Conservation (phyloP, 1,140 invertebrate species). For the Holotrichia oblita region DNA sequence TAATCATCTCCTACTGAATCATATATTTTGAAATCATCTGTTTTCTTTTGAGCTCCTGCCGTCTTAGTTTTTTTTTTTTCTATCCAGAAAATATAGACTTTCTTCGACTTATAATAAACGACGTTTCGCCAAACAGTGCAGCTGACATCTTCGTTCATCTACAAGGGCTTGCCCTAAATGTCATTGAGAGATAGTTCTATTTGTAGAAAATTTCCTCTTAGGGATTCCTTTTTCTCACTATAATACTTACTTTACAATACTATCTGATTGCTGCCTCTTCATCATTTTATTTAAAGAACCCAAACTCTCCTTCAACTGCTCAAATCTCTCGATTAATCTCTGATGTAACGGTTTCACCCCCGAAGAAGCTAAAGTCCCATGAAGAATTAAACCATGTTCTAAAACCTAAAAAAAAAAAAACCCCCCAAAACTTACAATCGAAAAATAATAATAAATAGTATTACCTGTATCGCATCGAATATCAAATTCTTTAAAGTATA, state of each 20-base stretch:
- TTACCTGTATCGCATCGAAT: conserved; percentile 74
- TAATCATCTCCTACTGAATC: no score
- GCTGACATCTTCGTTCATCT: no score
- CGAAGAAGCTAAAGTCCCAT: conserved; percentile 82
- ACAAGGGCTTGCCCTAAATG: no score
- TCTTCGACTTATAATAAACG: no score
- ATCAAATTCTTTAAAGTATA: conserved; percentile 79
- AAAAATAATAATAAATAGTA: neutral
- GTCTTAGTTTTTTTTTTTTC: no score
- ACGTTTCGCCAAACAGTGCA: no score
- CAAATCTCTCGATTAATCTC: conserved; percentile 85
- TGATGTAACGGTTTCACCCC: conserved; percentile 89
- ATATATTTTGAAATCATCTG: no score
- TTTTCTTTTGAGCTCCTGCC: no score
- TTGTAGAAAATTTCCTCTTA: no score
- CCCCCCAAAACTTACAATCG: conserved; percentile 49
- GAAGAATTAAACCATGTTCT: conserved; percentile 81
- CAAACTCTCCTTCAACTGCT: conserved; percentile 77
- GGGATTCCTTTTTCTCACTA: neutral
- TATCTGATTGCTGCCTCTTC: conserved; percentile 74
- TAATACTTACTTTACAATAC: conserved; percentile 76
- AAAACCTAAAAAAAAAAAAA: conserved; percentile 74
- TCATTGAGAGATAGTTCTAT: no score
- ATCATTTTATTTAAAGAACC: conserved; percentile 68
- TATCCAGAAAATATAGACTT: no score